Percentiles rank a stretch among this genome's conserved stretches.
These are phyloP conservation scores for Horisme vitalbata DNA, from an alignment of 2,888 invertebrate genomes.

Conservation along the genomic window DNA sequence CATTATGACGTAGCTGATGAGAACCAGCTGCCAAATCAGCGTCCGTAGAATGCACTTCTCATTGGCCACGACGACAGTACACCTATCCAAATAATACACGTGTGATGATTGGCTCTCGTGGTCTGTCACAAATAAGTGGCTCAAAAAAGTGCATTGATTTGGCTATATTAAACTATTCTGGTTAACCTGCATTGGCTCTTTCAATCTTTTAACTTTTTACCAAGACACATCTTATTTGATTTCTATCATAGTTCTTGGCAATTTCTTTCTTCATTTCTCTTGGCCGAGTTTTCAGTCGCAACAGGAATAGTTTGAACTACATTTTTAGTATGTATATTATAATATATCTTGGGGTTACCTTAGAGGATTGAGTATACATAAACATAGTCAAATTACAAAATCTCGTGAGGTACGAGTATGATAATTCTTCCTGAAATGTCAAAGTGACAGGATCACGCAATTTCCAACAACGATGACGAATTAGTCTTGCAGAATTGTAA, in stretches of 20 bases:
- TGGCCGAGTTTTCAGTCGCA: too few relatives aligned
- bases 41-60: slow-evolving; percentile 6
- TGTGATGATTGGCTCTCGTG: not conserved
- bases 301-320: too few relatives aligned
- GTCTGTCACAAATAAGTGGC: not conserved
- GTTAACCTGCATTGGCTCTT: too few relatives aligned
- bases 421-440: slow-evolving; percentile 12
- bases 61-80: slow-evolving; percentile 10
- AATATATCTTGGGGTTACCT: too few relatives aligned
- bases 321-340: too few relatives aligned
- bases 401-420: slow-evolving; percentile 1
- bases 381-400: not conserved
- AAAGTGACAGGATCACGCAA: slow-evolving; percentile 15
- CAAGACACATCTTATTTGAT: too few relatives aligned
- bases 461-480: slow-evolving; percentile 13
- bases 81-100: slow-evolving; percentile 18
- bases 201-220: too few relatives aligned
- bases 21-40: slow-evolving; percentile 5
- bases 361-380: not conserved
- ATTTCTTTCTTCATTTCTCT: too few relatives aligned
- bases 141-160: too few relatives aligned
- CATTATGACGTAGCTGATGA: slow-evolving; percentile 13
- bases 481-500: not conserved
- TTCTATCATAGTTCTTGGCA: too few relatives aligned
- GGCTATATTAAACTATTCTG: too few relatives aligned